These are phyloP conservation scores for Diadumene lineata DNA, from an alignment of 92 coral and sea anemone genomes.

Conservation along the genomic window DNA sequence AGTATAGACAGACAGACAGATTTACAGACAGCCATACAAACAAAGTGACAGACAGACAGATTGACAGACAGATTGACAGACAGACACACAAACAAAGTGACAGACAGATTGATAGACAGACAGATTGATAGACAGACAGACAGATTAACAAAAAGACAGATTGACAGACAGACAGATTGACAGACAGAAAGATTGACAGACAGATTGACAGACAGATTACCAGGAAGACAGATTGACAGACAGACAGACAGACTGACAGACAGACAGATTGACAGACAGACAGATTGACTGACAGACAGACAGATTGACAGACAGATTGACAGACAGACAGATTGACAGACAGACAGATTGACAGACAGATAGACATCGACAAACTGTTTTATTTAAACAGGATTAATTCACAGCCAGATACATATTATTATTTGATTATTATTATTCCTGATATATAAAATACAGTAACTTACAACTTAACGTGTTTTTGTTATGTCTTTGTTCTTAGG, in stretches of 20 bases:
- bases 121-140: not conserved
- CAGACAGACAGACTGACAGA: not conserved
- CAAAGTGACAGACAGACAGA: not conserved
- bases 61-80: not conserved
- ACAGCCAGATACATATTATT: no score
- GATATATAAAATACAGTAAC: no score
- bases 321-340: not conserved
- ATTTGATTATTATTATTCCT: no score
- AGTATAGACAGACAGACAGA: not conserved
- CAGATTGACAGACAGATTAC: not conserved
- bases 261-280: not conserved
- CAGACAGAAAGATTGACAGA: not conserved
- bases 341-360: not conserved
- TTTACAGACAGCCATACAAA: not conserved
- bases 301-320: not conserved
- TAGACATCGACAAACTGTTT: no score
- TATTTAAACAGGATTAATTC: no score
- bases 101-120: not conserved
- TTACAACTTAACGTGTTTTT: no score
- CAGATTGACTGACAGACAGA: not conserved
- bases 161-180: not conserved
- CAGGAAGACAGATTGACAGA: not conserved
- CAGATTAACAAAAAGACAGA: not conserved
- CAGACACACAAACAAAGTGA: not conserved
- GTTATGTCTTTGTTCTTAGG: conserved; percentile 26